These are phyloP conservation scores for Sorex fumeus DNA, from an alignment of 2,113 vertebrate species.

Conservation along the genomic window DNA sequence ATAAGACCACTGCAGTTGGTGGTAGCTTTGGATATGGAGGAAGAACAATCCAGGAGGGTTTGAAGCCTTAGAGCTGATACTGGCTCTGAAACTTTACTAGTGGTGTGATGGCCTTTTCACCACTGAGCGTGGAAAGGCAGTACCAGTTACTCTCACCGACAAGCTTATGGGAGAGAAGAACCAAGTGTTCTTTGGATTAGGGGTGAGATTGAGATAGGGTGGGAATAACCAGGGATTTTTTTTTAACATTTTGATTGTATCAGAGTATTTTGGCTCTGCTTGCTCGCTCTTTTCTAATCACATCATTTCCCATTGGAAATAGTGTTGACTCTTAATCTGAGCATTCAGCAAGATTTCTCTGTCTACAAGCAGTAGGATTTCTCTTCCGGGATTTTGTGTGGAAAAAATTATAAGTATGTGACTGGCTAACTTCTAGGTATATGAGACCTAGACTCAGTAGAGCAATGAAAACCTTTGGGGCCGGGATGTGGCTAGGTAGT, in stretches of 20 bases:
- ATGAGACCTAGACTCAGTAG: background rate
- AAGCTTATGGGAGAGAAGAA: too few relatives aligned
- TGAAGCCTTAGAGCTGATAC: background rate
- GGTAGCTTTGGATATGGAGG: background rate
- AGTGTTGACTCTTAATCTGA: conserved; percentile 26
- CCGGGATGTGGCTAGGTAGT: too few relatives aligned
- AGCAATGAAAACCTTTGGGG: background rate
- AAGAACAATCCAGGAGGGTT: background rate
- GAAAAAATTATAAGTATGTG: background rate
- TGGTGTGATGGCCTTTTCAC: background rate
- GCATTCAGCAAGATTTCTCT: conserved; percentile 4
- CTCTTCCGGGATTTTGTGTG: conserved; percentile 57
- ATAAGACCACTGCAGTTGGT: background rate
- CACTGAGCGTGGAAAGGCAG: too few relatives aligned
- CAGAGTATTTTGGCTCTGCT: too few relatives aligned
- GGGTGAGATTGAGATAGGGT: too few relatives aligned
- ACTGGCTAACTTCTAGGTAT: conserved; percentile 25
- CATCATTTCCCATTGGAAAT: conserved; percentile 32
- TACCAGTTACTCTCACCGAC: too few relatives aligned
- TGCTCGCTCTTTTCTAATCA: too few relatives aligned
- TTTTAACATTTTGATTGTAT: background rate
- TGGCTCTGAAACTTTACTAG: background rate
- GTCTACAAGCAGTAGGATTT: background rate
- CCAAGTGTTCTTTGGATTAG: too few relatives aligned
- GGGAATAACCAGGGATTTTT: background rate